Percentiles rank a stretch among this genome's conserved stretches.
Conservation (phyloP, 2,797 vertebrate genomes). For the Schizothorax lantsangensis region DNA sequence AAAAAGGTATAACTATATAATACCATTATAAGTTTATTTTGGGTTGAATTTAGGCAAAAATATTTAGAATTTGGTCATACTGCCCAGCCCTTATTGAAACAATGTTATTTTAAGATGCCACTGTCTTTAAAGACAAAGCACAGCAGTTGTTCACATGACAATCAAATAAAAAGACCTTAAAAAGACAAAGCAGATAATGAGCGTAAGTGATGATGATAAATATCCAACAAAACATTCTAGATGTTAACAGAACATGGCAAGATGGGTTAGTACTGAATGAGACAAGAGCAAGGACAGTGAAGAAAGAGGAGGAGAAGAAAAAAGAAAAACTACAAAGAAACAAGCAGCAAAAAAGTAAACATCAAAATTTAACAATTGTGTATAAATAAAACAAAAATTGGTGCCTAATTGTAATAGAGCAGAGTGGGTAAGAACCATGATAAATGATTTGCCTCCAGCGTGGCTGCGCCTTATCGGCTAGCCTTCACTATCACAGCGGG, state of each 20-base stretch:
- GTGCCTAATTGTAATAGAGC: slow-evolving; percentile 81
- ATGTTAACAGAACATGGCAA: slow-evolving; percentile 36
- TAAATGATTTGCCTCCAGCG: slow-evolving; percentile 86
- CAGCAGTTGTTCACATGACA: slow-evolving; percentile 18
- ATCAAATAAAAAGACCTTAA: not conserved
- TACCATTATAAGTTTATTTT: no score
- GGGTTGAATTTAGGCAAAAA: not conserved
- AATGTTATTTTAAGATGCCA: slow-evolving; percentile 46
- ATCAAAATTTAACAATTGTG: slow-evolving; percentile 37
- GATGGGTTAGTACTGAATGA: slow-evolving; percentile 58
- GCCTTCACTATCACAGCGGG: slow-evolving; percentile 87
- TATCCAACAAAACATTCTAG: slow-evolving; percentile 19
- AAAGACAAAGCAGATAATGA: not conserved
- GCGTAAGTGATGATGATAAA: not conserved
- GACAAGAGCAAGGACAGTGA: slow-evolving; percentile 45
- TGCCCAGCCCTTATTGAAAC: slow-evolving; percentile 16
- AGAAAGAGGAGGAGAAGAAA: slow-evolving; percentile 3
- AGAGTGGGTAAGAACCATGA: slow-evolving; percentile 82
- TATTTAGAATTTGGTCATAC: not conserved
- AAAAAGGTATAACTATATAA: no score
- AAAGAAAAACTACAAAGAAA: slow-evolving; percentile 49
- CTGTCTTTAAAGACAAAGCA: slow-evolving; percentile 44
- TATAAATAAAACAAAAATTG: slow-evolving; percentile 55
- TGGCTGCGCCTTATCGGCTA: slow-evolving; percentile 86
- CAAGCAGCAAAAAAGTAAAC: slow-evolving; percentile 64